Evolutionary conservation across 1,140 invertebrate species (phyloP).

Genomic region (Bombus affinis): DNA sequence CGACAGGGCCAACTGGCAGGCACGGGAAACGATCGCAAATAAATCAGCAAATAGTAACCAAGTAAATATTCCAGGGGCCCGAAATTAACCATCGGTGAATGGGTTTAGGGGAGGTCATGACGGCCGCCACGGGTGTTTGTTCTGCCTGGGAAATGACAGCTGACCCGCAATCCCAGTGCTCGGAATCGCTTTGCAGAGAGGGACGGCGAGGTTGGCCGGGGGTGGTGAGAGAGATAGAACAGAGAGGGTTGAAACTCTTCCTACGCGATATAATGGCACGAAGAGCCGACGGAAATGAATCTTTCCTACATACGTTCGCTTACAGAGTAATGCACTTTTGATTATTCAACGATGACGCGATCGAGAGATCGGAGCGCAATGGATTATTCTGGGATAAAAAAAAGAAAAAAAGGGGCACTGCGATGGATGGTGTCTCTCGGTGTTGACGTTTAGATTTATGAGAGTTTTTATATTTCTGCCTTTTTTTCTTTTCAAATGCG

Average conservation of each 20-base stretch:
- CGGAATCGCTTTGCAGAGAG: conserved; percentile 50
- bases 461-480: neutral
- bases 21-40: conserved; percentile 42
- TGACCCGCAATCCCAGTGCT: conserved; percentile 67
- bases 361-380: neutral
- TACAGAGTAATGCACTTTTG: conserved; percentile 51
- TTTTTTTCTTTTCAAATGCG: neutral
- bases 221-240: neutral
- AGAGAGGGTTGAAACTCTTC: neutral
- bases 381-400: conserved; percentile 6
- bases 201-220: neutral
- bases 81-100: conserved; percentile 64
- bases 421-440: neutral
- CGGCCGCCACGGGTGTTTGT: conserved; percentile 64
- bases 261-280: conserved; percentile 42
- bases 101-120: conserved; percentile 67
- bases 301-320: conserved; percentile 38
- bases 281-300: conserved; percentile 49
- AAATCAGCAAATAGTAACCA: conserved; percentile 59
- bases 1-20: too few species aligned
- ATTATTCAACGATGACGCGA: conserved; percentile 27
- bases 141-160: conserved; percentile 70
- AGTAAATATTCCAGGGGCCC: conserved; percentile 60
- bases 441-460: neutral
- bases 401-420: neutral